phyloP scores from a whole-genome alignment of 2,113 vertebrate genomes.

The Fulica atra region DNA sequence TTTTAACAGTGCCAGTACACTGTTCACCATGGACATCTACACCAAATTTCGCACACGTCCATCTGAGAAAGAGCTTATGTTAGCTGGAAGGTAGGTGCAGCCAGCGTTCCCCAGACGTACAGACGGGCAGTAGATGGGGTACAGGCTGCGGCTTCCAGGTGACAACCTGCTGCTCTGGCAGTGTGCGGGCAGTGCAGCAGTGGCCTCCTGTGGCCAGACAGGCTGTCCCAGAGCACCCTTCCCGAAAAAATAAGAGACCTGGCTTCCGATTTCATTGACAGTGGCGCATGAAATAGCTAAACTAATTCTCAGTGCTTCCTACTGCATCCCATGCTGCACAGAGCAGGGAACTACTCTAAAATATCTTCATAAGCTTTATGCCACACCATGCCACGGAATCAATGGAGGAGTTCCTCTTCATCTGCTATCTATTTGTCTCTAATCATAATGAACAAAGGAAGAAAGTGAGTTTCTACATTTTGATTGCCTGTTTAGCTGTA shows the following conservation, averaged over 20 bases:
- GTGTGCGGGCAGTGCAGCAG: background rate
- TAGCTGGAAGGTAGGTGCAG: constrained; percentile 84
- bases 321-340: background rate
- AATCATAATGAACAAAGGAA: background rate
- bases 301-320: background rate
- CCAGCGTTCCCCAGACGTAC: accelerated
- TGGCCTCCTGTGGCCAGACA: background rate
- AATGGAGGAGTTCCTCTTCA: background rate
- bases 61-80: constrained; percentile 90
- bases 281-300: background rate
- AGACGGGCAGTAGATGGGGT: accelerated
- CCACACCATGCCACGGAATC: background rate
- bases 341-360: background rate
- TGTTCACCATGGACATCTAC: constrained; percentile 98
- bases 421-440: background rate
- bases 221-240: accelerated
- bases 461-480: background rate
- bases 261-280: accelerated
- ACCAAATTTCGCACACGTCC: constrained; percentile 81
- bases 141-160: background rate
- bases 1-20: constrained; percentile 95
- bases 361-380: background rate
- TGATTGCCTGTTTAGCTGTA: background rate
- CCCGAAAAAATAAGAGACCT: accelerated
- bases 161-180: no score